phyloP scores from a whole-genome alignment of 2,113 vertebrate genomes.

The Scytalopus superciliaris region DNA sequence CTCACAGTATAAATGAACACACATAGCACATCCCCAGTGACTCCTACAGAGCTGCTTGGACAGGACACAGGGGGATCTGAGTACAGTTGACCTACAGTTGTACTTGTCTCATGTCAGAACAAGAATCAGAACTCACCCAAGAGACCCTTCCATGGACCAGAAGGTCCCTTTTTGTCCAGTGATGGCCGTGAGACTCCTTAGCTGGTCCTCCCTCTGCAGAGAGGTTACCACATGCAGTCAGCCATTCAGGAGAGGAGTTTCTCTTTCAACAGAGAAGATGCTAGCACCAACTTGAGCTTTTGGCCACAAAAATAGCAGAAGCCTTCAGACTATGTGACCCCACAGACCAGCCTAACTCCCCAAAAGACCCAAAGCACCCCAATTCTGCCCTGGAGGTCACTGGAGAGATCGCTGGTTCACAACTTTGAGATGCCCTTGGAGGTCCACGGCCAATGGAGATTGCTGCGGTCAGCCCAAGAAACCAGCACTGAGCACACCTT shows the following conservation, averaged over 20 bases:
- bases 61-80: not conserved
- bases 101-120: not conserved
- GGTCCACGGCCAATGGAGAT: not conserved
- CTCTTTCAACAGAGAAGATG: not conserved
- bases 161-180: not conserved
- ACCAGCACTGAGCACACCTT: not conserved
- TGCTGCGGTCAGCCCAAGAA: not conserved
- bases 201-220: not conserved
- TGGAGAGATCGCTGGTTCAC: fast-evolving
- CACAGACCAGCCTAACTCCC: not conserved
- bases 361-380: not conserved
- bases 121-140: not conserved
- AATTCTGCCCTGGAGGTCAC: not conserved
- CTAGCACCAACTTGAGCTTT: not conserved
- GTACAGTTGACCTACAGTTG: not conserved
- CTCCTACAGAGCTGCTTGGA: not conserved
- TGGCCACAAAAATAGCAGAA: not conserved
- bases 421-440: not conserved
- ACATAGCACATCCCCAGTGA: fast-evolving
- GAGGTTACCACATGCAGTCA: fast-evolving
- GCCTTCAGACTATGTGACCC: not conserved
- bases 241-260: not conserved
- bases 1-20: not conserved
- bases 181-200: not conserved
- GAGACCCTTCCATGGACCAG: not conserved